Evolutionary conservation across 2,888 invertebrate species (phyloP).

Genomic region (Thecophora atra): DNA sequence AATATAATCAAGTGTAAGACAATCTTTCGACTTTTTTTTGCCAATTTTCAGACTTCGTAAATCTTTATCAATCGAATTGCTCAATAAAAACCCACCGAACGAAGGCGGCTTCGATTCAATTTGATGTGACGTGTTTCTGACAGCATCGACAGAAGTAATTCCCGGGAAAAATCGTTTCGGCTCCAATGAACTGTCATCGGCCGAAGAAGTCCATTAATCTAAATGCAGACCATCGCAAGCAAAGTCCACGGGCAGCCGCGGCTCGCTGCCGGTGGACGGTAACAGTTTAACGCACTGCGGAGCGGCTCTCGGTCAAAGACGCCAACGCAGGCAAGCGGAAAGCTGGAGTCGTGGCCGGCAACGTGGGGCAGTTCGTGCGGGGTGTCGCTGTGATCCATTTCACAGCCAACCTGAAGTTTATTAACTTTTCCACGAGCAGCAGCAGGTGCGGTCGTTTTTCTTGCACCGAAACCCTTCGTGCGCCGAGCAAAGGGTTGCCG

Average conservation of each 20-base stretch:
- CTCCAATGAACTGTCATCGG: constrained; percentile 51
- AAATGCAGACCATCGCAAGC: constrained; percentile 19
- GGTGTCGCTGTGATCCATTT: no score
- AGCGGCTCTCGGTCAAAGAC: neutral
- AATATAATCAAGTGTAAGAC: no score
- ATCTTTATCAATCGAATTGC: no score
- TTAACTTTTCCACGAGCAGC: constrained; percentile 8
- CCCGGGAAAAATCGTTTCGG: constrained; percentile 9
- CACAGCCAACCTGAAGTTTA: constrained; percentile 1
- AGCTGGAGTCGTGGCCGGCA: neutral
- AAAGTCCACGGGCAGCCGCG: neutral
- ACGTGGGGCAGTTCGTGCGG: neutral
- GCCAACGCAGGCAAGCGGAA: neutral
- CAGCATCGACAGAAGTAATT: constrained; percentile 10
- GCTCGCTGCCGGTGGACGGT: neutral
- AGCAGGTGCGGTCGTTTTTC: constrained; percentile 25
- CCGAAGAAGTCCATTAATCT: constrained; percentile 54
- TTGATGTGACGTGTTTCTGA: constrained; percentile 1
- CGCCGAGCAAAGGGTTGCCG: constrained; percentile 11
- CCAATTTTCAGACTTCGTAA: no score
- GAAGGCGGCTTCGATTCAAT: neutral
- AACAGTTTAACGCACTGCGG: neutral
- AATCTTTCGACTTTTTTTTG: no score
- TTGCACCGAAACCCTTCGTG: neutral
- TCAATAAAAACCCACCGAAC: no score